Evolutionary conservation across 2,797 vertebrate species (phyloP).

Genomic region (Girardinus metallicus): DNA sequence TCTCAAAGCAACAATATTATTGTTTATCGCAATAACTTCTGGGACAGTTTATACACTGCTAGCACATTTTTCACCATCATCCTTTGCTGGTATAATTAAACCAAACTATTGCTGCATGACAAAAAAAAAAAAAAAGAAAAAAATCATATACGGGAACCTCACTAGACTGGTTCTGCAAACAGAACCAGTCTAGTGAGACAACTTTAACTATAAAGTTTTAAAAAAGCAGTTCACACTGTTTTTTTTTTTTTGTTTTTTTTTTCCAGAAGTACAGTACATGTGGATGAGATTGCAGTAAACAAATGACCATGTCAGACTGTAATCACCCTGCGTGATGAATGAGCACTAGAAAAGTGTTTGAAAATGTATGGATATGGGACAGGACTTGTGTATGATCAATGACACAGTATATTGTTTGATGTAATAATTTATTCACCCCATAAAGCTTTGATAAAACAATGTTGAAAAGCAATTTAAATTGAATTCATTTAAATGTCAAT

Average conservation of each 20-base stretch:
- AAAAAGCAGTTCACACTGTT: background rate
- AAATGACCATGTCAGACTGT: conserved; percentile 80
- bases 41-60: conserved; percentile 22
- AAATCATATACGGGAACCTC: conserved; percentile 8
- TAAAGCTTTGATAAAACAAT: conserved; percentile 99
- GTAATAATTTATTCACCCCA: conserved; percentile 99
- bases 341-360: conserved; percentile 76
- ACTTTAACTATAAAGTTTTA: background rate
- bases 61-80: conserved; percentile 19
- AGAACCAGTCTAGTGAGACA: conserved; percentile 12
- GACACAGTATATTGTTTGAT: conserved; percentile 97
- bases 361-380: conserved; percentile 83
- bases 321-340: conserved; percentile 80
- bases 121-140: background rate
- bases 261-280: conserved; percentile 59
- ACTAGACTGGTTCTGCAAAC: conserved; percentile 16
- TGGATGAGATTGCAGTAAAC: conserved; percentile 73
- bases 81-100: conserved; percentile 35
- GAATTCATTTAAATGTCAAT: conserved; percentile 99
- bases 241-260: background rate
- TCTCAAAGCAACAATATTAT: no score
- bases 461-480: conserved; percentile 99
- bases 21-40: no score
- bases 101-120: conserved; percentile 13
- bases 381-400: conserved; percentile 95